A percentile compares a stretch with the other conserved stretches of the same genome.
phyloP scores from a whole-genome alignment of 2,113 vertebrate genomes.

The Emydura subglobosa region DNA sequence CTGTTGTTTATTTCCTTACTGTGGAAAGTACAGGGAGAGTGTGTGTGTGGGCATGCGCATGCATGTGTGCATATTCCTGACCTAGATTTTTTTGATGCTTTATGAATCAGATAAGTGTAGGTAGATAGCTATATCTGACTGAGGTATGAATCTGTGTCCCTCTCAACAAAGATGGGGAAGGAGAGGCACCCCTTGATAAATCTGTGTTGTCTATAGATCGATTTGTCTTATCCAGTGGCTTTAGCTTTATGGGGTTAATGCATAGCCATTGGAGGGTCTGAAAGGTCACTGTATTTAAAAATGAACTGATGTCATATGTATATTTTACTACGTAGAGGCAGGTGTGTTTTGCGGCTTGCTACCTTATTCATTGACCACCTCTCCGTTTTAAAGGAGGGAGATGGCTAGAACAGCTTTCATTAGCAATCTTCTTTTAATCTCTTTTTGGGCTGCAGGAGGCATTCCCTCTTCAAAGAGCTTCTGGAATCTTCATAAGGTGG shows the following conservation, averaged over 20 bases:
- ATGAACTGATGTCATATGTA: background rate
- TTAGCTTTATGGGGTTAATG: background rate
- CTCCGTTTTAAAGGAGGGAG: background rate
- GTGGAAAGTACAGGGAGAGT: fast-evolving
- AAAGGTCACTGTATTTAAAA: background rate
- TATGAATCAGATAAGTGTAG: background rate
- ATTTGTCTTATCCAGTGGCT: background rate
- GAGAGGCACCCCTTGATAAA: background rate
- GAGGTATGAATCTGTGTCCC: background rate
- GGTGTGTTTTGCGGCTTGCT: background rate
- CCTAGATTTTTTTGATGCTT: background rate
- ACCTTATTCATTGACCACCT: background rate
- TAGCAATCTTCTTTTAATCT: background rate
- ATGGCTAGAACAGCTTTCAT: background rate
- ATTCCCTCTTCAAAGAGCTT: background rate
- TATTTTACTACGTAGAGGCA: background rate
- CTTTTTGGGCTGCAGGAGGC: background rate
- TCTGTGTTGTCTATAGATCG: background rate
- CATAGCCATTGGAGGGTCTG: background rate
- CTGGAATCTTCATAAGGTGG: background rate
- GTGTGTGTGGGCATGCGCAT: background rate
- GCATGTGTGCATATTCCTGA: background rate
- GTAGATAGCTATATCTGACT: background rate
- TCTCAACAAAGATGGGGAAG: background rate
- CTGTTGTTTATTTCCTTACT: background rate